These are phyloP conservation scores for Neotoxoptera formosana DNA, from an alignment of 1,140 invertebrate species.

Conservation along the genomic window DNA sequence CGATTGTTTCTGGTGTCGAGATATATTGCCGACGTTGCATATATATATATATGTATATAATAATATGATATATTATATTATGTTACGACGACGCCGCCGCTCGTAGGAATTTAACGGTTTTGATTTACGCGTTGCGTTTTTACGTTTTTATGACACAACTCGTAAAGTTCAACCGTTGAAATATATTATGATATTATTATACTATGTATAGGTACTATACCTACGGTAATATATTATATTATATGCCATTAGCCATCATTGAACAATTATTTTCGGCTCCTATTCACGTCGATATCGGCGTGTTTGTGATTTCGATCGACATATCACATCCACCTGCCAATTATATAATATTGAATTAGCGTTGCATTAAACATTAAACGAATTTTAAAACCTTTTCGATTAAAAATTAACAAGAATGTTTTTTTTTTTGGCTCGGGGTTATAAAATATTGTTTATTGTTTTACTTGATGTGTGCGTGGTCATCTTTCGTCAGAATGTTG, in stretches of 20 bases:
- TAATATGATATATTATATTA: background rate
- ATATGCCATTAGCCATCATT: background rate
- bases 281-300: background rate
- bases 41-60: too few relatives aligned
- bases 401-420: background rate
- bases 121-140: background rate
- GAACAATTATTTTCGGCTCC: background rate
- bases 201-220: too few relatives aligned
- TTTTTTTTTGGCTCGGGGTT: background rate
- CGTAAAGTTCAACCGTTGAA: background rate
- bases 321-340: background rate
- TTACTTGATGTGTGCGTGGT: background rate
- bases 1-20: background rate
- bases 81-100: background rate
- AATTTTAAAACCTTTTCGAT: background rate
- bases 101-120: background rate
- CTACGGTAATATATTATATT: background rate
- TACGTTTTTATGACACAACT: background rate
- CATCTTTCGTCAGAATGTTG: background rate
- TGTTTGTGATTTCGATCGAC: background rate
- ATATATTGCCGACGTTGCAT: background rate
- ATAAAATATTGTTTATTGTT: background rate
- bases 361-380: background rate
- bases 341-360: background rate
- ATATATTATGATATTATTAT: slow-evolving; percentile 4